Evolutionary conservation across 2,797 vertebrate species (phyloP).

Genomic region (Threskiornis aethiopicus): DNA sequence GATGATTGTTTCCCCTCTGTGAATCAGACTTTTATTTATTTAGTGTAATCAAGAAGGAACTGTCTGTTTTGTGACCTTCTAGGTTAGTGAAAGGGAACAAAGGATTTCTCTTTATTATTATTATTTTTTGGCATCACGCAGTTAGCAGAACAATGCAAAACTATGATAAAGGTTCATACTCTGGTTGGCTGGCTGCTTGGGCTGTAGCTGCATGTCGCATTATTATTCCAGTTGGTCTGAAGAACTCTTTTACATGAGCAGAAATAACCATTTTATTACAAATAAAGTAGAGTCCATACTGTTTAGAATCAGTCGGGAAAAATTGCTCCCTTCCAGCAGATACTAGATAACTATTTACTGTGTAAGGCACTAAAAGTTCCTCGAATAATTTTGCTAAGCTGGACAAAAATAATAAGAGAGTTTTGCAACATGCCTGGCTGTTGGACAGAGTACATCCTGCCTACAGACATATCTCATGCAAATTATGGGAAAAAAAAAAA

Average conservation of each 20-base stretch:
- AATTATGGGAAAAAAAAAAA: neutral
- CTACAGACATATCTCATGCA: conserved; percentile 10
- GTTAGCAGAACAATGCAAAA: conserved; percentile 74
- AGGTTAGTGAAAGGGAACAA: conserved; percentile 77
- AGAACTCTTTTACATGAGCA: conserved; percentile 1
- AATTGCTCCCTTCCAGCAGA: neutral
- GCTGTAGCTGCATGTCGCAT: conserved; percentile 37
- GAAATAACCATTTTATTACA: conserved; percentile 41
- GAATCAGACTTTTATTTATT: conserved; percentile 78
- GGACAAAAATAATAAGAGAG: neutral
- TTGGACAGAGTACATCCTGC: neutral
- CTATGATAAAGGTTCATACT: conserved; percentile 57
- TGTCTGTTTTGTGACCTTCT: conserved; percentile 80
- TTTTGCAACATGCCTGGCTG: neutral
- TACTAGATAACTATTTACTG: neutral
- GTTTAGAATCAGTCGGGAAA: neutral
- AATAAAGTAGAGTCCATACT: conserved; percentile 1
- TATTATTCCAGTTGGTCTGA: conserved; percentile 10
- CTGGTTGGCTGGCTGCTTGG: conserved; percentile 48
- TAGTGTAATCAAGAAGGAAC: conserved; percentile 81
- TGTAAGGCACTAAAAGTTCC: neutral
- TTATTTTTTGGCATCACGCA: conserved; percentile 71
- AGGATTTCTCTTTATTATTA: conserved; percentile 73
- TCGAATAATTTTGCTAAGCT: conserved; percentile 10
- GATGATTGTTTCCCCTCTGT: conserved; percentile 59